phyloP scores from a whole-genome alignment of 2,888 invertebrate genomes.

The Scelioninae gen. 2 region DNA sequence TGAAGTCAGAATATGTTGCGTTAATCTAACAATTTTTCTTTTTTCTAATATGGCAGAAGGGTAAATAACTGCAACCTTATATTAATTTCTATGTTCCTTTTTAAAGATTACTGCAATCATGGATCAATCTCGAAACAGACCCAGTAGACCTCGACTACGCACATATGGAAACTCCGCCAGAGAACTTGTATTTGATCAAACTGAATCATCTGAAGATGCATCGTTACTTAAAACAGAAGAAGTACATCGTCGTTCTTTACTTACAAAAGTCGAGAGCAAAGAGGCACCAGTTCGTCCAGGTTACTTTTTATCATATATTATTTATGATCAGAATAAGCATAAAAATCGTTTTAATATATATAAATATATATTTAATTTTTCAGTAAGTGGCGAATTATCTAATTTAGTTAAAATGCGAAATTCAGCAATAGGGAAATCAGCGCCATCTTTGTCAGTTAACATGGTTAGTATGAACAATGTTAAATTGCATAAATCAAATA shows the following conservation, averaged over 20 bases:
- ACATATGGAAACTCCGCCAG: slow-evolving; percentile 80
- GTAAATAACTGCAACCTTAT: too few relatives aligned
- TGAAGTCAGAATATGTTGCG: too few relatives aligned
- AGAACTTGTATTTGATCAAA: slow-evolving; percentile 86
- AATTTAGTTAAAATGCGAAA: slow-evolving; percentile 93
- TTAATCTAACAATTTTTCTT: too few relatives aligned
- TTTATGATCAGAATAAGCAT: too few relatives aligned
- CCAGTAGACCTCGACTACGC: slow-evolving; percentile 73
- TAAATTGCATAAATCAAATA: not conserved
- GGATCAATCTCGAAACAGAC: slow-evolving; percentile 73
- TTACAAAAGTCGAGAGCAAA: slow-evolving; percentile 69
- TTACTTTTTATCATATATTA: slow-evolving; percentile 39
- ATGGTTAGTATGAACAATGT: slow-evolving; percentile 77
- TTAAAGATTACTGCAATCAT: slow-evolving; percentile 53
- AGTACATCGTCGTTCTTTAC: slow-evolving; percentile 61
- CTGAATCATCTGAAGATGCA: slow-evolving; percentile 78
- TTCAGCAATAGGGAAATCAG: slow-evolving; percentile 93
- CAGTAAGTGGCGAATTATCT: slow-evolving; percentile 76
- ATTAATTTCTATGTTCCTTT: too few relatives aligned
- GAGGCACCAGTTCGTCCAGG: slow-evolving; percentile 72
- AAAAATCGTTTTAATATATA: too few relatives aligned
- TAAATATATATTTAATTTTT: slow-evolving; percentile 51
- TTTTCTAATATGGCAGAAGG: too few relatives aligned
- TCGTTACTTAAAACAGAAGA: slow-evolving; percentile 65
- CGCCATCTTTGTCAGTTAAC: slow-evolving; percentile 89